Base-by-base conservation (phyloP, 2,113 vertebrate species). In the Choloepus hoffmanni region DNA sequence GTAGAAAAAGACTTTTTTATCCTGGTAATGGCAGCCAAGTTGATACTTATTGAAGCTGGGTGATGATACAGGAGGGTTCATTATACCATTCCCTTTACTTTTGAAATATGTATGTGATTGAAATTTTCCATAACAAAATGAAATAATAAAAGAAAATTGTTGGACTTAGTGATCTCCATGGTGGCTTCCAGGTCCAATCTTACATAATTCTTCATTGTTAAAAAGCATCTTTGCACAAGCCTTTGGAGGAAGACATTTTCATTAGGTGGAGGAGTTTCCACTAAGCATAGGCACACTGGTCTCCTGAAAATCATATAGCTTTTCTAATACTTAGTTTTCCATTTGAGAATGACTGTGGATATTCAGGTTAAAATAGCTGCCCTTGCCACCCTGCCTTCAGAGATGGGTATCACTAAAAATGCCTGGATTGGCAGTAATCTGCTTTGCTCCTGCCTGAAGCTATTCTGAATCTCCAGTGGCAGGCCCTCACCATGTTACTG, bases 251-350 rank as follows among this genome's bases (percentile, higher is more conserved):
- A 23, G 10, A 63, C 11, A 19, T 84, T 55, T 70, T 26, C 15
- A n/a, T 93, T 62, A 0, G 2, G 2, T 76, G 30, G 26, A 67
- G 12, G 55, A 60, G 6, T 62, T 72, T 91, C 74, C 13, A 1
- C 21, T 11, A 3, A 43, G 2, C 2, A 9, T 74, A 36, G 43
- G 73, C 60, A 89, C 40, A 21, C 18, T 60, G 55, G 33, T 60
- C 8, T 79, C 40, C 82, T 70, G 40, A 23, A 85, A 55, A n/a
- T 48, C 7, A 16, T 21, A 83, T 9, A 88, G 1, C 79, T 84
- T 0, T 26, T 87, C 95, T 90, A 62, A 95, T 79, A 88, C 16
- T 89, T 4, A 55, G 63, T 92, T 86, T 92, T 88, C 48, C 79
- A 81, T 86, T 60, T 36, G 92, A 95, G 95, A 90, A 26, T 92